These are phyloP conservation scores for Poecilia gillii DNA, from an alignment of 2,797 vertebrate species.

Conservation along the genomic window DNA sequence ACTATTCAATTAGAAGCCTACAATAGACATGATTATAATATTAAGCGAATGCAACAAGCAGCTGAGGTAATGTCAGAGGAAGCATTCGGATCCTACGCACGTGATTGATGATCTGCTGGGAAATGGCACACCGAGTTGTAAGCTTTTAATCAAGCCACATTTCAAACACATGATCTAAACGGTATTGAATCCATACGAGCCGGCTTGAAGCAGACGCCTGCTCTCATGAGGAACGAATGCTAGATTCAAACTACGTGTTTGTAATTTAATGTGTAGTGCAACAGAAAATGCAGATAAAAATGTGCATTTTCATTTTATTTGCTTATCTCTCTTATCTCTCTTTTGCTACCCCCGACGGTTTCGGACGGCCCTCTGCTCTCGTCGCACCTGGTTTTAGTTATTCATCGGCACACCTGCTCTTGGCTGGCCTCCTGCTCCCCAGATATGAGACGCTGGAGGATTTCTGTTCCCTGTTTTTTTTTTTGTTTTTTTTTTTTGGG, in stretches of 20 bases:
- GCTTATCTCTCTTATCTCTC: neutral
- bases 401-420: neutral
- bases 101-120: neutral
- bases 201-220: neutral
- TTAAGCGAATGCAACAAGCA: neutral
- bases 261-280: neutral
- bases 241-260: neutral
- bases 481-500: neutral
- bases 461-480: neutral
- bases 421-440: neutral
- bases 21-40: neutral
- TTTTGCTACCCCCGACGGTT: neutral
- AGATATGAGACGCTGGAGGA: neutral
- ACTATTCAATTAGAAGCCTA: neutral
- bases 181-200: neutral
- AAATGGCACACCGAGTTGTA: neutral
- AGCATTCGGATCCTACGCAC: neutral
- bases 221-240: neutral
- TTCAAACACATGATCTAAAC: neutral
- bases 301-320: neutral
- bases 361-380: neutral
- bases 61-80: neutral
- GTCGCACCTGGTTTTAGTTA: neutral
- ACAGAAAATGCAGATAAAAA: neutral
- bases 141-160: slow-evolving; percentile 1